A percentile compares a stretch with the other conserved stretches of the same genome.
Evolutionary conservation across 2,797 vertebrate species (phyloP).

Genomic region (Sebastes flavidus): DNA sequence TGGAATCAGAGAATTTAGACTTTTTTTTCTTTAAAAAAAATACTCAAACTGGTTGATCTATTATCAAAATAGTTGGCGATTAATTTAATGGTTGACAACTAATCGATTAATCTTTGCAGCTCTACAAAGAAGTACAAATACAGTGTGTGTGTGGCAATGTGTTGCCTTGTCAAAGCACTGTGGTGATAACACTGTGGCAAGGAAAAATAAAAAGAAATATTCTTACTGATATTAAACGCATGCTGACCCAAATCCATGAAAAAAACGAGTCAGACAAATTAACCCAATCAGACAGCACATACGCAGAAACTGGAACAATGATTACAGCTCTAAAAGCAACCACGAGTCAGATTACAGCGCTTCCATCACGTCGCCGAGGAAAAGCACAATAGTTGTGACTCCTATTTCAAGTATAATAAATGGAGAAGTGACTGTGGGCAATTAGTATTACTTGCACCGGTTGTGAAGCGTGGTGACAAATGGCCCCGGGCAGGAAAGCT

Average conservation of each 20-base stretch:
- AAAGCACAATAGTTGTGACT: slow-evolving; percentile 38
- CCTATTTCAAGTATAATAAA: slow-evolving; percentile 65
- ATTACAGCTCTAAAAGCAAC: slow-evolving; percentile 12
- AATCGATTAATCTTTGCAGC: too few relatives aligned
- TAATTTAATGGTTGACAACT: too few relatives aligned
- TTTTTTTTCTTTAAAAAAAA: too few relatives aligned
- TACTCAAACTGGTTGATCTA: too few relatives aligned
- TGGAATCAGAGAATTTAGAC: too few relatives aligned
- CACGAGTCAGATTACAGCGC: neutral
- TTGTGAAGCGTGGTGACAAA: slow-evolving; percentile 74
- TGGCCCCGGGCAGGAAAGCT: slow-evolving; percentile 58
- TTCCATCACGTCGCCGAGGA: slow-evolving; percentile 39
- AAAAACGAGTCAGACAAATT: neutral
- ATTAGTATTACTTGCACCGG: slow-evolving; percentile 70
- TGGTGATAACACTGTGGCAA: neutral
- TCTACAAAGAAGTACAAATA: neutral
- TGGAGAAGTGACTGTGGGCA: slow-evolving; percentile 56
- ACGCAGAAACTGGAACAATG: slow-evolving; percentile 9
- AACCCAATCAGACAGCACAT: neutral
- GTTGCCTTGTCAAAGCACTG: neutral
- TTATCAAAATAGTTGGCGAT: too few relatives aligned
- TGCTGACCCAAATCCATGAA: neutral
- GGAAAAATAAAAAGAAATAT: rapidly evolving
- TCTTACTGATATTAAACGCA: neutral
- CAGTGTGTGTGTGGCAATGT: too few relatives aligned